A percentile compares a stretch with the other conserved stretches of the same genome.
Evolutionary conservation across 2,113 vertebrate genomes (phyloP).

Genomic region (Illadopsis cleaveri): DNA sequence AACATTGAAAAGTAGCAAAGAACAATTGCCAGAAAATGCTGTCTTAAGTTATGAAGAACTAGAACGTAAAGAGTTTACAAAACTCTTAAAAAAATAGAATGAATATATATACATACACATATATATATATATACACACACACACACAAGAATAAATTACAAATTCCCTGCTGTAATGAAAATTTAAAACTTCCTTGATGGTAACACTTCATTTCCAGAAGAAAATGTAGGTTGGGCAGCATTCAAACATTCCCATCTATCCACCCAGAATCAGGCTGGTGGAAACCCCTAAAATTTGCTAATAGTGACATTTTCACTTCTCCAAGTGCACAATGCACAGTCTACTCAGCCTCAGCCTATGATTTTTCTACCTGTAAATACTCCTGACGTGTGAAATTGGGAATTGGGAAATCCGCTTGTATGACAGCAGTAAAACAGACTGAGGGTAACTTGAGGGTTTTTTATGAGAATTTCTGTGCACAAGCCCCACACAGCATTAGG

Average conservation of each 20-base stretch:
- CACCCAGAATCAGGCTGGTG: not conserved
- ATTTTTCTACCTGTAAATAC: not conserved
- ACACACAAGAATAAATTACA: not conserved
- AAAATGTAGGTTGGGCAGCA: not conserved
- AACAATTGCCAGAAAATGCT: not conserved
- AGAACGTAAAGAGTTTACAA: not conserved
- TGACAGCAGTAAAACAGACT: not conserved
- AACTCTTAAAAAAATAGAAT: not conserved
- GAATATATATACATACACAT: rapidly evolving
- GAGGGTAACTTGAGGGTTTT: not conserved
- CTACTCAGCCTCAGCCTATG: no score
- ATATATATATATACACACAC: rapidly evolving
- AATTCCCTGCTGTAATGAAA: not conserved
- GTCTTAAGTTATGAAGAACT: not conserved
- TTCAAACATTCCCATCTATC: not conserved
- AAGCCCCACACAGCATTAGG: no score
- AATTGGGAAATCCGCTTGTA: not conserved
- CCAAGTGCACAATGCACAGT: no score
- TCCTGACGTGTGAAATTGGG: rapidly evolving
- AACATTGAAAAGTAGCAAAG: not conserved
- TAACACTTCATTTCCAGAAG: not conserved
- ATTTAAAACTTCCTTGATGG: not conserved
- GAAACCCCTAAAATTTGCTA: not conserved
- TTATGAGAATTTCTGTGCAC: not conserved
- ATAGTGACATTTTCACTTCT: not conserved